phyloP scores from a whole-genome alignment of 92 coral and sea anemone species.

The Paramuricea clavata region DNA sequence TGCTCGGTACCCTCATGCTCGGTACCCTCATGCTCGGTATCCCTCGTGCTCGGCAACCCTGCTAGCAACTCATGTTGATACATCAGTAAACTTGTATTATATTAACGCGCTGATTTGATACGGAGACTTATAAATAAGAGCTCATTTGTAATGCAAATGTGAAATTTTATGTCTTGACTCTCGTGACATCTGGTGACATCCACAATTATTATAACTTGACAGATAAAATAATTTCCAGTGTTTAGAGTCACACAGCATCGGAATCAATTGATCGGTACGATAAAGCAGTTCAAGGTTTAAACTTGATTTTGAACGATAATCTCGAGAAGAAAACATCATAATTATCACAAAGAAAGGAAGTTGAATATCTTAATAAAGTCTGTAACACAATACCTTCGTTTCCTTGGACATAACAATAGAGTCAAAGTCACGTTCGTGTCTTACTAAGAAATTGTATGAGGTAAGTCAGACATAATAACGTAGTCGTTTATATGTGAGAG shows the following conservation, averaged over 20 bases:
- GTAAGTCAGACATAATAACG: background rate
- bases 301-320: background rate
- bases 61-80: too few species aligned
- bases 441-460: background rate
- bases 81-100: background rate
- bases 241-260: background rate
- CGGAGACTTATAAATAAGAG: too few species aligned
- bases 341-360: background rate
- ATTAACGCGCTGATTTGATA: too few species aligned
- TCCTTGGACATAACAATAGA: background rate
- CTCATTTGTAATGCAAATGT: background rate
- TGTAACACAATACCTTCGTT: background rate
- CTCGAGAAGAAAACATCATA: background rate
- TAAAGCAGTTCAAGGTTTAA: background rate
- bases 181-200: background rate
- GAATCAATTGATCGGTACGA: background rate
- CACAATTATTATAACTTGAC: background rate
- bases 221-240: background rate
- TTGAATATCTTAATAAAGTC: background rate
- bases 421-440: background rate
- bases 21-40: too few species aligned
- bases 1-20: too few species aligned
- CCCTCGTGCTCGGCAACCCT: too few species aligned
- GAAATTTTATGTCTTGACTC: background rate
- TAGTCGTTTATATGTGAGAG: background rate